phyloP scores from a whole-genome alignment of 2,797 vertebrate species.

The Lophotriccus pileatus region DNA sequence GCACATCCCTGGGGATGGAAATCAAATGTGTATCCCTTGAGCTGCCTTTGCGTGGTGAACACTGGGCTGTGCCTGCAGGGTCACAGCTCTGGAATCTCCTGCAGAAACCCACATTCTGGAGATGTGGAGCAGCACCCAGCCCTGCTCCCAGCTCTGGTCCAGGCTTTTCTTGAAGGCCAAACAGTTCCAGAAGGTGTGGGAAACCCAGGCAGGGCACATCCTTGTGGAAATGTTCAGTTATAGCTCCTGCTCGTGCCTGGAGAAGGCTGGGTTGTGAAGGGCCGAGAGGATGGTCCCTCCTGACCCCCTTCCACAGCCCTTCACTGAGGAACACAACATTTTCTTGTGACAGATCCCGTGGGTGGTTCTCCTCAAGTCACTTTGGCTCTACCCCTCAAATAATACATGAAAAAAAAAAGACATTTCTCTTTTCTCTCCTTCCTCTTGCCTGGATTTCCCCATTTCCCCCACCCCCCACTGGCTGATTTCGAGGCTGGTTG shows the following conservation, averaged over 20 bases:
- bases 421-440: background rate
- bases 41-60: background rate
- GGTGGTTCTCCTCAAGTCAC: rapidly evolving
- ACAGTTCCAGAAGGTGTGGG: background rate
- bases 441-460: background rate
- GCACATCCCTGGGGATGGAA: background rate
- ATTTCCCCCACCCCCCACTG: background rate
- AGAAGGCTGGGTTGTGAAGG: background rate
- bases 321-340: background rate
- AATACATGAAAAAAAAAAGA: background rate
- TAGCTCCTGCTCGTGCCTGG: background rate
- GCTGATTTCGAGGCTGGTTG: background rate
- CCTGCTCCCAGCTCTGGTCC: background rate
- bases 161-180: background rate
- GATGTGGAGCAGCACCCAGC: background rate
- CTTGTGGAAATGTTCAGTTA: background rate
- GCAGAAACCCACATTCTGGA: background rate
- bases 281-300: too few species aligned
- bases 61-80: background rate
- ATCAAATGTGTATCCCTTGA: rapidly evolving
- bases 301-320: background rate
- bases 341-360: too few species aligned
- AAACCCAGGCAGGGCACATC: background rate
- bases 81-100: background rate
- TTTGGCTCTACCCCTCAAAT: background rate